Percentiles rank a stretch among this genome's conserved stretches.
These are phyloP conservation scores for Grammomys surdaster DNA, from an alignment of 2,113 vertebrate species.

Conservation along the genomic window DNA sequence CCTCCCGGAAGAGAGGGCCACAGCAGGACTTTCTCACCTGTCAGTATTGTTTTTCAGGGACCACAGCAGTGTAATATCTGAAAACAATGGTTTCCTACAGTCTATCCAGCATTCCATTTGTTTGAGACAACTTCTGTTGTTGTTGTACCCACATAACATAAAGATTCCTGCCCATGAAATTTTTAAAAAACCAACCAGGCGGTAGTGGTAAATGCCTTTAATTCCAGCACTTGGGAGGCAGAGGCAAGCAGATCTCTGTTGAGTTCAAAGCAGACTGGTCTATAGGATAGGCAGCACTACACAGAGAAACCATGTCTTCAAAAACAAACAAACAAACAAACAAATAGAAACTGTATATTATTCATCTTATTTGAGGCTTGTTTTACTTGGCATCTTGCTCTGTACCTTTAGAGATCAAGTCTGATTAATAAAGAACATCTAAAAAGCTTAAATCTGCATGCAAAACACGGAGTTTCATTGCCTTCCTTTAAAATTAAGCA, in stretches of 20 bases:
- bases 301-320: neutral
- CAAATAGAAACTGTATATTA: neutral
- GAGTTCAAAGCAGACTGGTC: neutral
- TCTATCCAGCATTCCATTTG: neutral
- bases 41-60: neutral
- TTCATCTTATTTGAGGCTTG: neutral
- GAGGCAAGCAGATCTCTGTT: neutral
- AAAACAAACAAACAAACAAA: neutral
- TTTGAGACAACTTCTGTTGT: neutral
- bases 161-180: neutral
- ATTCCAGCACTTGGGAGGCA: neutral
- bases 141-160: neutral
- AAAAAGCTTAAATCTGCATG: neutral
- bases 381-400: neutral
- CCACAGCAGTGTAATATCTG: neutral
- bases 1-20: neutral
- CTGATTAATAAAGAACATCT: neutral
- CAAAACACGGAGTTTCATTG: neutral
- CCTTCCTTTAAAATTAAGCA: conserved; percentile 23
- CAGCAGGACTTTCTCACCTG: neutral
- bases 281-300: neutral
- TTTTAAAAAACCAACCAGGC: neutral
- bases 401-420: neutral
- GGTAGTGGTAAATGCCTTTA: neutral
- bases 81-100: neutral